Conservation (phyloP, 30 jellyfish, hydroid and myxozoan genomes). For the Hydra vulgaris region DNA sequence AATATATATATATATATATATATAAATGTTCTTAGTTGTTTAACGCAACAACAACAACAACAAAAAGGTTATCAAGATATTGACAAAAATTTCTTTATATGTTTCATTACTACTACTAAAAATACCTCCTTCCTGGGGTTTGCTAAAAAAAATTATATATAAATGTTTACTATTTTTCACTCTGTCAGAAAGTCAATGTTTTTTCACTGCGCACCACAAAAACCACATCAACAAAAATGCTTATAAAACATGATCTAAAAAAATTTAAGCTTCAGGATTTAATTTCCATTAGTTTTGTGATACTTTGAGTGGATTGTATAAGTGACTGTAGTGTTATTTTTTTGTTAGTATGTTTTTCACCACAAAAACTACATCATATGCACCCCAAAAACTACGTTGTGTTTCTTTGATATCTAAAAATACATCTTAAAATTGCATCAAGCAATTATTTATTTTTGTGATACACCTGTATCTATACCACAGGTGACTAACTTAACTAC, state of each 20-base stretch:
- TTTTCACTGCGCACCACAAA: constrained; percentile 12
- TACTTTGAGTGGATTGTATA: neutral
- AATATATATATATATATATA: too few relatives aligned
- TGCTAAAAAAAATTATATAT: neutral
- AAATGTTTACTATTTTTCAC: neutral
- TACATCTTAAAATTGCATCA: too few relatives aligned
- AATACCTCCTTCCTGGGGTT: neutral
- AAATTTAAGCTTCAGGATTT: neutral
- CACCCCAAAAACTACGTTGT: too few relatives aligned
- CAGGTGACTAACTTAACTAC: too few relatives aligned
- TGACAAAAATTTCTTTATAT: neutral
- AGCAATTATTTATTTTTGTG: too few relatives aligned
- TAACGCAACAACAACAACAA: neutral
- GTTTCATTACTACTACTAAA: neutral
- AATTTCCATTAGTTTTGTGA: neutral
- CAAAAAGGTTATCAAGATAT: neutral
- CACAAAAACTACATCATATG: too few relatives aligned
- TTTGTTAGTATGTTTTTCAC: too few relatives aligned
- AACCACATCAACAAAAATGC: neutral
- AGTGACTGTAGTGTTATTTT: neutral
- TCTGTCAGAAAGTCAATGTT: neutral
- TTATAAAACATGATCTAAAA: neutral
- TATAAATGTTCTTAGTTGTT: too few relatives aligned
- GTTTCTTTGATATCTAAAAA: too few relatives aligned
- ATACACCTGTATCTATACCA: too few relatives aligned